Conservation (phyloP, 1,140 invertebrate species). For the Solenopsis fugax region DNA sequence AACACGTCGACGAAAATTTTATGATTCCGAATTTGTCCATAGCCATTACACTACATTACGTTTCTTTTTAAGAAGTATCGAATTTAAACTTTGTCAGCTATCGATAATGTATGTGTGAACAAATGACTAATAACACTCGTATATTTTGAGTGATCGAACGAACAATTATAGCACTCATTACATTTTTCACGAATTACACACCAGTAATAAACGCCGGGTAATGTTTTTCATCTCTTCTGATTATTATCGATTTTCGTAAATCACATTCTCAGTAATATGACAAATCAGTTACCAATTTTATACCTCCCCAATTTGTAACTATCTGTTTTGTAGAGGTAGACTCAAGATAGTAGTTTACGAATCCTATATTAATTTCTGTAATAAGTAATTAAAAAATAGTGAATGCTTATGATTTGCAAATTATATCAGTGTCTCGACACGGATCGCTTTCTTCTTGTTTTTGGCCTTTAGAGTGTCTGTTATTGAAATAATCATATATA, state of each 20-base stretch:
- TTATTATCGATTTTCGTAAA: conserved; percentile 1
- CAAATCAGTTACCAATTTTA: neutral
- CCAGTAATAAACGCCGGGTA: neutral
- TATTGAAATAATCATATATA: conserved; percentile 24
- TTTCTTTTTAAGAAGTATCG: neutral
- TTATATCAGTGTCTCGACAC: conserved; percentile 43
- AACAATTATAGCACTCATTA: neutral
- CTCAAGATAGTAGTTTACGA: conserved; percentile 31
- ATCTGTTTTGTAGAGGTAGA: conserved; percentile 33
- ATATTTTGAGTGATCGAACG: neutral
- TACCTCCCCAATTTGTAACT: neutral
- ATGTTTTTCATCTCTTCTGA: neutral
- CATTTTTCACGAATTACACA: neutral
- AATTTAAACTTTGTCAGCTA: neutral
- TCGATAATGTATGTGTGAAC: neutral
- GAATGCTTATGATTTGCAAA: conserved; percentile 32
- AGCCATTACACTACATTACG: conserved; percentile 14
- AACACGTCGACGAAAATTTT: conserved; percentile 19
- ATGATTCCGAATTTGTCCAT: neutral
- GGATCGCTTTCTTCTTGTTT: conserved; percentile 22
- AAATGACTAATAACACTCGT: neutral
- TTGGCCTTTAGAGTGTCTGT: conserved; percentile 29
- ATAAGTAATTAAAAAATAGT: conserved; percentile 3
- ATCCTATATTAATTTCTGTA: conserved; percentile 9
- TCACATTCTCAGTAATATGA: neutral